Evolutionary conservation across 2,888 invertebrate genomes (phyloP).

Genomic region (Cheilosia variabilis): DNA sequence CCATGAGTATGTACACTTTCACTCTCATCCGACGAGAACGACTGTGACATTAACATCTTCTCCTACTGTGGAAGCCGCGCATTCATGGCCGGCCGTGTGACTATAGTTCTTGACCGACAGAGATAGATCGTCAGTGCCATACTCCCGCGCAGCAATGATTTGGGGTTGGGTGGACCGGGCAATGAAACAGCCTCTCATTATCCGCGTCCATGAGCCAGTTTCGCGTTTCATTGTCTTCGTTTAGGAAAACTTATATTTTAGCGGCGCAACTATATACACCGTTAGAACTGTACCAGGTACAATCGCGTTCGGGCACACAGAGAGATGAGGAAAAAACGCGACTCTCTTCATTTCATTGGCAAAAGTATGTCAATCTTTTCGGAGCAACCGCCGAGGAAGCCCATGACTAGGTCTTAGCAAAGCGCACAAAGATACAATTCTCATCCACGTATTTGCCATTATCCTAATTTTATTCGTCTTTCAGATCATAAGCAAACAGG

Average conservation of each 20-base stretch:
- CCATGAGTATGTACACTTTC: constrained; percentile 30
- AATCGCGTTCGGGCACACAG: constrained; percentile 3
- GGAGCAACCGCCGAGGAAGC: constrained; percentile 14
- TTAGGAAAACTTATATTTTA: constrained; percentile 7
- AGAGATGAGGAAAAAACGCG: not conserved
- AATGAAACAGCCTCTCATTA: constrained; percentile 63
- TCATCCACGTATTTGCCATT: constrained; percentile 67
- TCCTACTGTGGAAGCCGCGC: constrained; percentile 22
- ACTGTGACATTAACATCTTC: constrained; percentile 32
- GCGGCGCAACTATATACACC: not conserved
- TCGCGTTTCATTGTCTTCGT: constrained; percentile 28
- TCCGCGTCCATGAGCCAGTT: constrained; percentile 62
- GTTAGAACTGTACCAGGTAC: constrained; percentile 21
- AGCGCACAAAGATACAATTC: constrained; percentile 31
- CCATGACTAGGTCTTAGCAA: constrained; percentile 25
- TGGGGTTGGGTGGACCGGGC: not conserved
- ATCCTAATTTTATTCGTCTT: constrained; percentile 71
- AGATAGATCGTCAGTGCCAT: constrained; percentile 47
- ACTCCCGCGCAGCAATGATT: constrained; percentile 10
- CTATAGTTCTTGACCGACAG: constrained; percentile 52
- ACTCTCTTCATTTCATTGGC: constrained; percentile 30
- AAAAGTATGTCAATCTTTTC: constrained; percentile 71
- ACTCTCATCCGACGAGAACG: constrained; percentile 36
- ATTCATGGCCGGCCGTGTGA: constrained; percentile 31
- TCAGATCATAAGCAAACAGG: constrained; percentile 56